phyloP scores from a whole-genome alignment of 2,888 invertebrate genomes.

The Calliphora vomitoria region DNA sequence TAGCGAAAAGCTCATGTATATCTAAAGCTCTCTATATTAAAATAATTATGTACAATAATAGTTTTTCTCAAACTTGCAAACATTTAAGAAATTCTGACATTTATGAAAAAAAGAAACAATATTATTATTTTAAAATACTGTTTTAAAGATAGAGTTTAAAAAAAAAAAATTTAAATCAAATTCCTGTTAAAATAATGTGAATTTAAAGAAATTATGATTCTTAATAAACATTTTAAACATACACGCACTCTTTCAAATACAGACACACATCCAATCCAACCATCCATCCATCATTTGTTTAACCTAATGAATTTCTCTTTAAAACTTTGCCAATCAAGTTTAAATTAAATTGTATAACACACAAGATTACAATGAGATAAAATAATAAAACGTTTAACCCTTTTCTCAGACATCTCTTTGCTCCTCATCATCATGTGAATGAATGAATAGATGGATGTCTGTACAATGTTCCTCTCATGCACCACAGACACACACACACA shows the following conservation, averaged over 20 bases:
- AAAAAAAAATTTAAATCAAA: too few relatives aligned
- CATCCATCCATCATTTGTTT: slow-evolving; percentile 20
- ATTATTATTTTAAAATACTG: too few relatives aligned
- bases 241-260: not conserved
- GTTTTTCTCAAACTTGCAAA: too few relatives aligned
- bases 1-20: too few relatives aligned
- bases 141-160: too few relatives aligned
- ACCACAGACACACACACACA: slow-evolving; percentile 9
- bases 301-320: slow-evolving; percentile 27
- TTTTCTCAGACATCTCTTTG: slow-evolving; percentile 22
- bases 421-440: slow-evolving; percentile 2
- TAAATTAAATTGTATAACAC: slow-evolving; percentile 54
- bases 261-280: not conserved
- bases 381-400: slow-evolving; percentile 55
- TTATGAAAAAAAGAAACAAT: too few relatives aligned
- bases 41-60: too few relatives aligned
- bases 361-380: slow-evolving; percentile 41
- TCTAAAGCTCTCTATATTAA: too few relatives aligned
- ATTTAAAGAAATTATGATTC: too few relatives aligned
- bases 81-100: too few relatives aligned
- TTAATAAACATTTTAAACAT: not conserved
- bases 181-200: too few relatives aligned
- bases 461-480: not conserved
- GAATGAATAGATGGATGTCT: not conserved
- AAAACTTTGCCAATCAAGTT: slow-evolving; percentile 53